Percentiles rank a stretch among this genome's conserved stretches.
phyloP scores from a whole-genome alignment of 2,888 invertebrate species.

The Mimachlamys varia region DNA sequence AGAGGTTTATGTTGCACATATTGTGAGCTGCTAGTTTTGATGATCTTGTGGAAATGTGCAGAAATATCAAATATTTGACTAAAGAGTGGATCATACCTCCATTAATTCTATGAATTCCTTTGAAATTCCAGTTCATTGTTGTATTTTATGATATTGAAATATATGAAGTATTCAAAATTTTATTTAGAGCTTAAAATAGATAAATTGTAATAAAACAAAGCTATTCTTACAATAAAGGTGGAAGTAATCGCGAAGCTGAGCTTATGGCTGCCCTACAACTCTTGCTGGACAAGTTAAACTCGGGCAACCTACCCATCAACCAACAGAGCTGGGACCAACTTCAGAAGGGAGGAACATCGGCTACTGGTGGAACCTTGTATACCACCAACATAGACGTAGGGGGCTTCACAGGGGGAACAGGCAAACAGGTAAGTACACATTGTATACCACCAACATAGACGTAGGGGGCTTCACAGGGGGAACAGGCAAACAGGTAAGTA shows the following conservation, averaged over 20 bases:
- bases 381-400: slow-evolving; percentile 52
- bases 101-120: too few relatives aligned
- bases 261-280: slow-evolving; percentile 75
- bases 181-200: too few relatives aligned
- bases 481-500: slow-evolving; percentile 47
- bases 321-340: slow-evolving; percentile 69
- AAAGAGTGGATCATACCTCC: too few relatives aligned
- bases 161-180: too few relatives aligned
- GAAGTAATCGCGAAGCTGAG: slow-evolving; percentile 72
- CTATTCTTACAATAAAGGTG: slow-evolving; percentile 49
- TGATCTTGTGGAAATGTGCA: too few relatives aligned
- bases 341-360: slow-evolving; percentile 55
- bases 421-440: slow-evolving; percentile 53
- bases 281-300: slow-evolving; percentile 75
- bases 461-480: too few relatives aligned
- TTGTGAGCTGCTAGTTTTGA: too few relatives aligned
- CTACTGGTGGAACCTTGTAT: slow-evolving; percentile 51
- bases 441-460: background rate
- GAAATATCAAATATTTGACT: too few relatives aligned
- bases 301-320: slow-evolving; percentile 76
- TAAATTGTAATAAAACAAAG: too few relatives aligned
- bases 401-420: slow-evolving; percentile 50
- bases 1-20: too few relatives aligned
- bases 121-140: too few relatives aligned
- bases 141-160: too few relatives aligned